A percentile compares a stretch with the other conserved stretches of the same genome.
phyloP scores from a whole-genome alignment of 2,797 vertebrate genomes.

The Allobates femoralis region DNA sequence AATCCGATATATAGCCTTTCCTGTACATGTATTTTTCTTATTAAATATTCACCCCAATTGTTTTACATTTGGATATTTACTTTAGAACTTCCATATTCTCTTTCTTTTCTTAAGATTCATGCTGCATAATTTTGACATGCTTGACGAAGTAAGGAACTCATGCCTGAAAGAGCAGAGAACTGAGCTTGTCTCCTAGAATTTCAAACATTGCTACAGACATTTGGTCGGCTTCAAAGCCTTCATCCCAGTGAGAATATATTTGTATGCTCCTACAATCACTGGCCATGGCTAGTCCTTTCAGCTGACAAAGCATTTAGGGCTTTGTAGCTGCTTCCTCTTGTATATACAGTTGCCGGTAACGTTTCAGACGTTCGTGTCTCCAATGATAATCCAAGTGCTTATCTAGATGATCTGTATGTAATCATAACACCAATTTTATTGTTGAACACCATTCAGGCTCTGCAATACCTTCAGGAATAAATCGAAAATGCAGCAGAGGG shows the following conservation, averaged over 20 bases:
- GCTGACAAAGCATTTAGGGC: conserved; percentile 38
- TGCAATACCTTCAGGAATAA: neutral
- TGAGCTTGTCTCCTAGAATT: conserved; percentile 51
- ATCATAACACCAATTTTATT: conserved; percentile 18
- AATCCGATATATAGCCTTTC: neutral
- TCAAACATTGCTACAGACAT: conserved; percentile 48
- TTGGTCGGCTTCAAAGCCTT: conserved; percentile 49
- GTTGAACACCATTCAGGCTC: neutral
- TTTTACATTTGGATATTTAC: conserved; percentile 31
- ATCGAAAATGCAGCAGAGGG: neutral
- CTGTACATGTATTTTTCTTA: neutral
- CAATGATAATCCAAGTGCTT: neutral
- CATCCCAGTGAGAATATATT: conserved; percentile 40
- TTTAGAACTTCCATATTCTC: conserved; percentile 10
- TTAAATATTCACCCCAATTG: neutral
- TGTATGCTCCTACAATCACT: conserved; percentile 16
- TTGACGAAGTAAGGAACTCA: conserved; percentile 54
- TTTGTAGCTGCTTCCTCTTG: neutral
- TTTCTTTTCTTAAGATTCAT: conserved; percentile 34
- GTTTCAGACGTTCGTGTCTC: neutral
- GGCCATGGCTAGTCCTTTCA: conserved; percentile 9
- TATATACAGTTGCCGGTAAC: neutral
- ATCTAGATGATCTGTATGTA: conserved; percentile 4
- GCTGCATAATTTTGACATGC: conserved; percentile 54
- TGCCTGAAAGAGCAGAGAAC: conserved; percentile 54